Base-by-base conservation (phyloP, 2,888 invertebrate genomes). In the Ptilodon capucinus region DNA sequence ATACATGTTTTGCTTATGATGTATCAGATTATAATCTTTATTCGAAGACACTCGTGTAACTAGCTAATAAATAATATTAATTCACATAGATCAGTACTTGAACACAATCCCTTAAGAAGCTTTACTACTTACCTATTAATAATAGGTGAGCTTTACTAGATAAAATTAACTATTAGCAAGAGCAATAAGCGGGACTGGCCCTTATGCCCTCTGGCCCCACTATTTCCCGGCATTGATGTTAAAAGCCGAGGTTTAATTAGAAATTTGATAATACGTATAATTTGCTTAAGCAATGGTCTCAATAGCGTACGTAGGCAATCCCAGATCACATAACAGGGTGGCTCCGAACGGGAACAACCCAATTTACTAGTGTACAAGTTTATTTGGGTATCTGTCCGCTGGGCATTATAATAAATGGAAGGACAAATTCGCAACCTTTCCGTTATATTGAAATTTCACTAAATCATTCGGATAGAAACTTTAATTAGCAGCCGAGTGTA, bases 331-430 rank as follows among this genome's bases (percentile, higher is more conserved):
- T 81, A 82, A 80, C 81, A 79, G 81, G 82, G 76, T 76, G 73
- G 63, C 73, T 78, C 81, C 84, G 68, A 76, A 71, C 64, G 83
- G 84, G 84, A 76, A 78, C 79, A 81, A 83, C 86, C 86, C 86
- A 85, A 87, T 88, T 86, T 88, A 81, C 76, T 83, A 84, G 80
- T 84, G 79, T 79, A 81, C 79, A 86, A 85, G 84, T 87, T 87
- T 84, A 86, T 87, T 85, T 79, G 81, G 81, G 78, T 77, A 83
- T 81, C 75, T 79, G 74, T 84, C 86, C 86, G 73, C 59, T 58
- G 84, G 84, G 86, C 64, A 85, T 85, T 79, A 79, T 74, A 76
- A 77, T 86, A 85, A 82, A 85, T 83, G 80, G 76, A 75, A 78
- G 77, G 82, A 79, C 81, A 83, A 81, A 84, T 82, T 79, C 76